These are phyloP conservation scores for Falco naumanni DNA, from an alignment of 2,797 vertebrate species.

Conservation along the genomic window DNA sequence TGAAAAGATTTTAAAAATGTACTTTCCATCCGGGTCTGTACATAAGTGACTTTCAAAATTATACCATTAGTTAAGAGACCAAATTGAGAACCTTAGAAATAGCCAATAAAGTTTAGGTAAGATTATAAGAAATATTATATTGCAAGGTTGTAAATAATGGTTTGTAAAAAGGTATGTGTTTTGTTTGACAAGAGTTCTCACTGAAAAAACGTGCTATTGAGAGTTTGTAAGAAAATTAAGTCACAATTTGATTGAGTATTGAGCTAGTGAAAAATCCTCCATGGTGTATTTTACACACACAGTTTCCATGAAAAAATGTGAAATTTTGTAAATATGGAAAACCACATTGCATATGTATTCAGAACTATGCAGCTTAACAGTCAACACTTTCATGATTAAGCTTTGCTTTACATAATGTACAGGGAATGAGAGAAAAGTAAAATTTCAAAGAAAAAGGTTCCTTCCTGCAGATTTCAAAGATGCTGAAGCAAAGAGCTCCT, in stretches of 20 bases:
- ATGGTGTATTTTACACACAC: not conserved
- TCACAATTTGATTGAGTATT: not conserved
- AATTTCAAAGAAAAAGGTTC: not conserved
- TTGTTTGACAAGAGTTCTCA: not conserved
- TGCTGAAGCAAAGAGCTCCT: not conserved
- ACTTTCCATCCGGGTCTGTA: not conserved
- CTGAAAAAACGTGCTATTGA: not conserved
- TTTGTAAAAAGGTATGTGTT: not conserved
- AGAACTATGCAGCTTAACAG: not conserved
- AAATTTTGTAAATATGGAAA: not conserved
- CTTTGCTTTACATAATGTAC: not conserved
- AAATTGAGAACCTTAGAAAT: not conserved
- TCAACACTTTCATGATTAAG: conserved; percentile 32
- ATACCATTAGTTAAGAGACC: not conserved
- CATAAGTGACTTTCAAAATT: not conserved
- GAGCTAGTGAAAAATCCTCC: not conserved
- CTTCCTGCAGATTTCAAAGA: conserved; percentile 42
- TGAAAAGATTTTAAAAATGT: not conserved
- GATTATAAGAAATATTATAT: not conserved
- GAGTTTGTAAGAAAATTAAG: not conserved
- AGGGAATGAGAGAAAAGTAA: not conserved
- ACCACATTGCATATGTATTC: not conserved
- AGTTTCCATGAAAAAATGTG: not conserved
- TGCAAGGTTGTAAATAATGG: not conserved
- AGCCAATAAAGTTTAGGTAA: not conserved